Conservation (phyloP, 2,888 invertebrate species). For the Oligia strigilis region DNA sequence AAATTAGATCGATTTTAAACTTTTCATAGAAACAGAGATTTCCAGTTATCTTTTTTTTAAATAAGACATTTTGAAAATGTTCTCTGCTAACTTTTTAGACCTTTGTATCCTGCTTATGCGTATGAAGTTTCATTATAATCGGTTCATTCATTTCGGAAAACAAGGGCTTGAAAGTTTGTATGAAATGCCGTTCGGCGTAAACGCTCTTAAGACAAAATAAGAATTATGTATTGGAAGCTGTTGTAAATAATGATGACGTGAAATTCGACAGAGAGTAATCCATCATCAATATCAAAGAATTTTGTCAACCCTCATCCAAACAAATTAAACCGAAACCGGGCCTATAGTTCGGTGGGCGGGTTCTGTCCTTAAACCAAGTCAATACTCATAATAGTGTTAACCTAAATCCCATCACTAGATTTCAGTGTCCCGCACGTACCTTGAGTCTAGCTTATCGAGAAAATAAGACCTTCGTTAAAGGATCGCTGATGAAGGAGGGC, state of each 20-base stretch:
- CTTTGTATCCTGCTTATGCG: too few species aligned
- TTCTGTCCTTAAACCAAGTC: conserved; percentile 13
- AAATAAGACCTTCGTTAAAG: conserved; percentile 54
- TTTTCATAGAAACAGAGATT: too few species aligned
- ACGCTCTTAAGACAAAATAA: background rate
- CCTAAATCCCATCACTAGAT: conserved; percentile 22
- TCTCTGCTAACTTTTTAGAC: too few species aligned
- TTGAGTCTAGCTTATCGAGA: conserved; percentile 50
- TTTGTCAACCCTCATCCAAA: background rate
- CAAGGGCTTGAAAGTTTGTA: too few species aligned
- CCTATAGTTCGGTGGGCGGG: background rate
- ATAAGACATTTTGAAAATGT: too few species aligned
- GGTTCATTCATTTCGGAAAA: too few species aligned
- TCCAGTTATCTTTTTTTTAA: too few species aligned
- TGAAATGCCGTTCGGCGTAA: too few species aligned
- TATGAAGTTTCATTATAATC: too few species aligned
- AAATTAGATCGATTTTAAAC: too few species aligned
- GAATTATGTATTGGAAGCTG: background rate
- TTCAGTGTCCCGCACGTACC: conserved; percentile 46
- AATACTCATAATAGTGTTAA: conserved; percentile 15
- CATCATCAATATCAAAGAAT: background rate
- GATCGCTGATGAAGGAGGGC: conserved; percentile 35
- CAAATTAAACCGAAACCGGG: background rate
- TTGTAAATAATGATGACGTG: background rate
- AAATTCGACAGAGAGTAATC: background rate